A percentile compares a stretch with the other conserved stretches of the same genome.
These are phyloP conservation scores for Astyanax mexicanus DNA, from an alignment of 2,797 vertebrate species.

Conservation along the genomic window DNA sequence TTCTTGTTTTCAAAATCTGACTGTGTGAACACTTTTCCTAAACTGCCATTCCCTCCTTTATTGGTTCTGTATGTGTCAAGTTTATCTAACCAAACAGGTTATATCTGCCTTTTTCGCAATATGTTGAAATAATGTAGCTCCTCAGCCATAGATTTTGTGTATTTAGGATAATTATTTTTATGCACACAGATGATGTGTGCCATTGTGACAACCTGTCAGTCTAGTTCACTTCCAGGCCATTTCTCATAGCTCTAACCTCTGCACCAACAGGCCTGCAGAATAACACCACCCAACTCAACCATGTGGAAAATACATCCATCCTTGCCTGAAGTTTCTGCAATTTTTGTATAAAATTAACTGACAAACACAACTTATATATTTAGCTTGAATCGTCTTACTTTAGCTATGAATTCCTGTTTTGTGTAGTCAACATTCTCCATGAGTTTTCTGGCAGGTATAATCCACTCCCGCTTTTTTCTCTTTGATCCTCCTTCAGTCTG, in stretches of 20 bases:
- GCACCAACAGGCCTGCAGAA: neutral
- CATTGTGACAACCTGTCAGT: conserved; percentile 34
- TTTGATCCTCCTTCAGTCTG: conserved; percentile 32
- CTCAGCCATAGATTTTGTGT: neutral
- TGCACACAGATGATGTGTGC: neutral
- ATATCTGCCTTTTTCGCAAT: neutral
- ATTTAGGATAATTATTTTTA: neutral
- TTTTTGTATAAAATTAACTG: neutral
- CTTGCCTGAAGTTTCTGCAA: neutral
- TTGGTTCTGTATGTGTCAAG: too few relatives aligned
- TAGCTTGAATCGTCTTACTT: conserved; percentile 74
- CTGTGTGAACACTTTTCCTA: too few relatives aligned
- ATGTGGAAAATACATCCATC: conserved; percentile 4
- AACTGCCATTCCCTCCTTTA: too few relatives aligned
- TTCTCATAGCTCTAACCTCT: neutral
- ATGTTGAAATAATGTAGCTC: neutral
- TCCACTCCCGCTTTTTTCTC: conserved; percentile 90
- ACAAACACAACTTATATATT: too few relatives aligned
- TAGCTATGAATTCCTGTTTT: conserved; percentile 83
- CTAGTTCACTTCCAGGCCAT: conserved; percentile 8
- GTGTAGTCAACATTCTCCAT: conserved; percentile 86
- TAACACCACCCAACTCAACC: conserved; percentile 2
- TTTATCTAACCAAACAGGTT: too few relatives aligned
- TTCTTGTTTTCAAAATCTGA: too few relatives aligned
- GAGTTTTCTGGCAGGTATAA: conserved; percentile 85